Evolutionary conservation across 2,797 vertebrate species (phyloP).

Genomic region (Toxotes lorentzi): DNA sequence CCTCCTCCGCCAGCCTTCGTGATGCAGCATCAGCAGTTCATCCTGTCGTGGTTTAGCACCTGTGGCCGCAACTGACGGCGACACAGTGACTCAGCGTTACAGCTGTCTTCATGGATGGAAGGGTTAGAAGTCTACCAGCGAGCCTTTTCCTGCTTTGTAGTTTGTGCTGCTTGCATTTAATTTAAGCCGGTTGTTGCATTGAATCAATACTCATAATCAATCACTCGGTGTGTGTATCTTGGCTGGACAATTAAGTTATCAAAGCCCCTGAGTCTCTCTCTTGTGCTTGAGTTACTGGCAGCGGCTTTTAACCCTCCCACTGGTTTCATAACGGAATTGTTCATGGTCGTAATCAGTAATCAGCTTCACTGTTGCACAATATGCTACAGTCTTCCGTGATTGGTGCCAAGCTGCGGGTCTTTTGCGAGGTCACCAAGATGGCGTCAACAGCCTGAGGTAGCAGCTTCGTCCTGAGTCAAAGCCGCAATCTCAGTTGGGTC

Average conservation of each 20-base stretch:
- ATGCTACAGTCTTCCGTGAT: conserved; percentile 24
- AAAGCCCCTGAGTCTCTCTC: conserved; percentile 33
- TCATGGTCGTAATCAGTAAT: conserved; percentile 46
- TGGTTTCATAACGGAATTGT: conserved; percentile 54
- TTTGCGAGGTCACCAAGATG: conserved; percentile 43
- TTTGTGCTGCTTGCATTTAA: conserved; percentile 51
- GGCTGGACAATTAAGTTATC: conserved; percentile 60
- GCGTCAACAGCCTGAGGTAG: conserved; percentile 5
- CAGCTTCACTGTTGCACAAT: conserved; percentile 35
- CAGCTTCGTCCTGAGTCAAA: conserved; percentile 19
- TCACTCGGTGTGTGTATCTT: conserved; percentile 45
- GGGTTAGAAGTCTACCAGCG: conserved; percentile 40
- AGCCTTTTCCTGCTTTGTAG: conserved; percentile 26
- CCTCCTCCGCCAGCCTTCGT: conserved; percentile 63
- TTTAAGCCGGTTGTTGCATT: conserved; percentile 53
- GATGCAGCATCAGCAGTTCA: conserved; percentile 73
- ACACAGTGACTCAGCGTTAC: conserved; percentile 65
- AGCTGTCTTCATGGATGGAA: conserved; percentile 15
- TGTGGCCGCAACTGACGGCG: conserved; percentile 51
- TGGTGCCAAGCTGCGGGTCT: conserved; percentile 22
- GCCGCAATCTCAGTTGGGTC: conserved; percentile 8
- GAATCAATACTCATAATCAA: conserved; percentile 64
- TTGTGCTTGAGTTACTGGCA: conserved; percentile 28
- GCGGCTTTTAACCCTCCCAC: conserved; percentile 25
- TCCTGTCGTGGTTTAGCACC: conserved; percentile 56